A percentile compares a stretch with the other conserved stretches of the same genome.
These are phyloP conservation scores for Sesia apiformis DNA, from an alignment of 2,888 invertebrate species.

Conservation along the genomic window DNA sequence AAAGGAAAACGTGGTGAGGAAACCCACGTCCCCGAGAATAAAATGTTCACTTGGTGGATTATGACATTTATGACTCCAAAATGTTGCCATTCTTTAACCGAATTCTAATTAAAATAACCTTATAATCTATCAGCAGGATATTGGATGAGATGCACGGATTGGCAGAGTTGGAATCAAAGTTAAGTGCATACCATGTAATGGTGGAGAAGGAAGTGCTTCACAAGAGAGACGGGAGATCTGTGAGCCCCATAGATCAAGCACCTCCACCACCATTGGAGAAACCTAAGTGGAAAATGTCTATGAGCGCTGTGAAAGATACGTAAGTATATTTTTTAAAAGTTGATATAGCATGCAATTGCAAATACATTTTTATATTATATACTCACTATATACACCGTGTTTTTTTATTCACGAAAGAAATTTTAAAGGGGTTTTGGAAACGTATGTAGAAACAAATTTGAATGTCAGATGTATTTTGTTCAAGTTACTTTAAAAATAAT, in stretches of 20 bases:
- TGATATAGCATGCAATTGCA: neutral
- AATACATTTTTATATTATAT: neutral
- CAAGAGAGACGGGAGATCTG: conserved; percentile 61
- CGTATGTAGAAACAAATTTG: no score
- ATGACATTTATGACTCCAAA: no score
- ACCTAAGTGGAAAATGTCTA: conserved; percentile 82
- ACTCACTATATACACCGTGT: no score
- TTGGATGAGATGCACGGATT: conserved; percentile 82
- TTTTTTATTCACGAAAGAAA: no score
- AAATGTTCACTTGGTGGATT: no score
- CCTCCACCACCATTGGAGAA: conserved; percentile 68
- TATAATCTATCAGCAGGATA: conserved; percentile 45
- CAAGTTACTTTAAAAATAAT: no score
- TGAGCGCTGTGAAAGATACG: conserved; percentile 74
- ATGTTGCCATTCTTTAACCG: no score
- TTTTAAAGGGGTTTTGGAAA: no score
- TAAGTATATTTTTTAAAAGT: conserved; percentile 25
- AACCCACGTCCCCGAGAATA: no score
- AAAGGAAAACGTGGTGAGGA: no score
- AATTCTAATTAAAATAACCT: no score
- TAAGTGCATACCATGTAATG: conserved; percentile 85
- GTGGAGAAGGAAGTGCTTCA: conserved; percentile 78
- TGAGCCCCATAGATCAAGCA: conserved; percentile 62
- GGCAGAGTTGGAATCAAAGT: conserved; percentile 83
- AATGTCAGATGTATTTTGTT: no score